A percentile compares a stretch with the other conserved stretches of the same genome.
Conservation (phyloP, 2,113 vertebrate genomes). For the Calyptomena viridis region DNA sequence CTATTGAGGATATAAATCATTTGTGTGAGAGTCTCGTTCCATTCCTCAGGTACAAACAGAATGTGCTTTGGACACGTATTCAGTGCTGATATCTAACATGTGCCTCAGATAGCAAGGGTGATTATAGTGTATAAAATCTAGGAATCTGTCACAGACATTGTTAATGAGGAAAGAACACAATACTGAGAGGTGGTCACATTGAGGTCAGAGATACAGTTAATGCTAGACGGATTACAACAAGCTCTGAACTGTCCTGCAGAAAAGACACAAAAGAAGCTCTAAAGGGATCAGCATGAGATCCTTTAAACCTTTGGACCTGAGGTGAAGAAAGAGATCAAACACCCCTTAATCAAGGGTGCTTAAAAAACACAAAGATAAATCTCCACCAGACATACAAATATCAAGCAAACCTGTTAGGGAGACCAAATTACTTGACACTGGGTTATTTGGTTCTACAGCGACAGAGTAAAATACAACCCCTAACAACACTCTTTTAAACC, state of each 20-base stretch:
- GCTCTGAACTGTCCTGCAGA: neutral
- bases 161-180: neutral
- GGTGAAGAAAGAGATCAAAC: neutral
- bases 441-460: neutral
- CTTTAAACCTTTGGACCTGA: neutral
- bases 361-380: neutral
- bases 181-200: neutral
- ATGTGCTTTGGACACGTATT: neutral
- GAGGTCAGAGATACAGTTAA: neutral
- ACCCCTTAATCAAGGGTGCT: neutral
- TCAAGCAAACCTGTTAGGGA: neutral
- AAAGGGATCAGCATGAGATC: neutral
- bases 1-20: neutral
- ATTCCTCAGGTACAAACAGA: neutral
- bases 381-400: neutral
- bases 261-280: neutral
- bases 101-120: accelerated
- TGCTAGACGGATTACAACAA: neutral
- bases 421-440: neutral
- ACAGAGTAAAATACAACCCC: neutral
- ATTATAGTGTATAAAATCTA: neutral
- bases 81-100: neutral
- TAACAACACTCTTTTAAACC: neutral
- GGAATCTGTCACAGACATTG: neutral
- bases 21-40: neutral